These are phyloP conservation scores for Meda fulgida DNA, from an alignment of 2,797 vertebrate genomes.

Conservation along the genomic window DNA sequence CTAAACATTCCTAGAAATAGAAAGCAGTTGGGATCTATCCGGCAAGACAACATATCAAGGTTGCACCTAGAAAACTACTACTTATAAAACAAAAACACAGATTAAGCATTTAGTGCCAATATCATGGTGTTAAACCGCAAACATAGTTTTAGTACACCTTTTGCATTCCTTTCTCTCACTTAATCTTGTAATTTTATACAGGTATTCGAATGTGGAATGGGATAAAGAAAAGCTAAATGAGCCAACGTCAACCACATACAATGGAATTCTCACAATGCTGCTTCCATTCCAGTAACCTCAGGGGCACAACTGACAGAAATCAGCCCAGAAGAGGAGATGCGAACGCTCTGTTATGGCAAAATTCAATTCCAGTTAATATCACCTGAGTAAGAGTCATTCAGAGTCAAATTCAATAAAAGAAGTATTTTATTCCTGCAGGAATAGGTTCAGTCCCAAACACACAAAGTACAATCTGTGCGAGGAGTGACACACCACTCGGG, in stretches of 20 bases:
- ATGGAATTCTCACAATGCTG: conserved; percentile 72
- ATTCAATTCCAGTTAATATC: too few relatives aligned
- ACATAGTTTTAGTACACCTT: conserved; percentile 5
- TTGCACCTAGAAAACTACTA: neutral
- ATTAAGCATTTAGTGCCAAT: neutral
- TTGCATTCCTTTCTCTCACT: conserved; percentile 24
- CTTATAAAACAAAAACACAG: neutral
- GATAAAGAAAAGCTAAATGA: conserved; percentile 63
- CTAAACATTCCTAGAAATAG: conserved; percentile 17
- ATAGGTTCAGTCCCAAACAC: too few relatives aligned
- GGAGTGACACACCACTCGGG: too few relatives aligned
- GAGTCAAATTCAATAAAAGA: too few relatives aligned
- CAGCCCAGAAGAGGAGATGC: conserved; percentile 64
- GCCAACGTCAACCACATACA: conserved; percentile 60
- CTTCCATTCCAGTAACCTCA: conserved; percentile 72
- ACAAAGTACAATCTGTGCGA: too few relatives aligned
- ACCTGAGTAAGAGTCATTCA: too few relatives aligned
- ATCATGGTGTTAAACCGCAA: conserved; percentile 17
- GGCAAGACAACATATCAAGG: neutral
- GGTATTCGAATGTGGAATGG: conserved; percentile 28
- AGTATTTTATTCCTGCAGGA: too few relatives aligned
- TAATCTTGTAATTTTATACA: conserved; percentile 48
- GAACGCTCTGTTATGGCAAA: too few relatives aligned
- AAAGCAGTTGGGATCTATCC: neutral
- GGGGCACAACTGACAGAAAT: conserved; percentile 66